Evolutionary conservation across 2,888 invertebrate species (phyloP).

Genomic region (Tenthredo livida): DNA sequence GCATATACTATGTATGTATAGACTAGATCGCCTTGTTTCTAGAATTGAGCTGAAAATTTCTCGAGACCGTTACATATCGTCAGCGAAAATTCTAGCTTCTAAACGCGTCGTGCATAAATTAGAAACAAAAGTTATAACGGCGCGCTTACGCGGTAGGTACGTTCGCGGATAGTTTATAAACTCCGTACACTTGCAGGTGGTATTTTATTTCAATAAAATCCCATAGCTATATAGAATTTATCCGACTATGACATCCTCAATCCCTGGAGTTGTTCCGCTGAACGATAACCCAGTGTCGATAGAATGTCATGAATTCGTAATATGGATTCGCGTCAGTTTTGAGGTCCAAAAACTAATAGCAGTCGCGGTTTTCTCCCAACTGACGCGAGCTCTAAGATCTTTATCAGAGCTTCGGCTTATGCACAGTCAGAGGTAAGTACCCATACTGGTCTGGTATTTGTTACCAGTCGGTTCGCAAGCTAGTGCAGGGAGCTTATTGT

Average conservation of each 20-base stretch:
- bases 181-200: neutral
- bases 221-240: neutral
- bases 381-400: neutral
- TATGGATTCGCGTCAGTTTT: neutral
- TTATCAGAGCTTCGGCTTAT: conserved; percentile 27
- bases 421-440: neutral
- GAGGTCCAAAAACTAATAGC: neutral
- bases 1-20: neutral
- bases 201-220: neutral
- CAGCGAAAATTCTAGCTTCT: neutral
- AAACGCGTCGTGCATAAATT: conserved; percentile 41
- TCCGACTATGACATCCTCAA: neutral
- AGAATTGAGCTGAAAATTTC: neutral
- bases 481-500: conserved; percentile 24
- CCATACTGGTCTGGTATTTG: neutral
- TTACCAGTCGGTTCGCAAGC: conserved; percentile 18
- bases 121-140: conserved; percentile 24
- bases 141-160: neutral
- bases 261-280: neutral
- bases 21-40: conserved; percentile 43
- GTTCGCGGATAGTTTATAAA: conserved; percentile 13
- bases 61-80: neutral
- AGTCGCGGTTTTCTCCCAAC: neutral
- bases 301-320: neutral
- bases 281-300: neutral